phyloP scores from a whole-genome alignment of 2,797 vertebrate genomes.

The Hypotaenidia okinawae region DNA sequence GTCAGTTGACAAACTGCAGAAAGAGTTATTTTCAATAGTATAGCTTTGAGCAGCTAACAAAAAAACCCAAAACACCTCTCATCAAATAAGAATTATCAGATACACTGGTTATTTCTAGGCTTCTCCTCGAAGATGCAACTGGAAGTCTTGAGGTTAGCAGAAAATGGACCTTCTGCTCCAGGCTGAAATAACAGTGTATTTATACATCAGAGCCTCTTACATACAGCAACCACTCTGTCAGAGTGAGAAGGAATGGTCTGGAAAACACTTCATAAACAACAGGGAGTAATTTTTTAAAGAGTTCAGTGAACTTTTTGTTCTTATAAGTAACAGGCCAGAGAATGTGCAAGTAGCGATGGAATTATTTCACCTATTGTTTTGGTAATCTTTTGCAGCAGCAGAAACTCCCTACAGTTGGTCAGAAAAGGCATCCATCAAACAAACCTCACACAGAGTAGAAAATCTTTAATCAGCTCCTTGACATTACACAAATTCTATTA shows the following conservation, averaged over 20 bases:
- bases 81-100: background rate
- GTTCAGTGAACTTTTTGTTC: background rate
- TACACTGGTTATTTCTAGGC: background rate
- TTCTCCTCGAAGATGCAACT: background rate
- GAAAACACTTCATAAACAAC: background rate
- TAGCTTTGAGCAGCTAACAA: background rate
- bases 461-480: background rate
- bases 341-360: background rate
- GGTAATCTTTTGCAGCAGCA: background rate
- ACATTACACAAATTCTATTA: background rate
- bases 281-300: background rate
- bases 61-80: background rate
- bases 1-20: background rate
- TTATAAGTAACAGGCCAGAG: background rate
- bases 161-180: background rate
- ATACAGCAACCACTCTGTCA: rapidly evolving
- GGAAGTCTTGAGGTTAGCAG: background rate
- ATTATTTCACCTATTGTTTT: background rate
- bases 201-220: background rate
- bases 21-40: background rate
- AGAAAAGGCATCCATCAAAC: constrained; percentile 7
- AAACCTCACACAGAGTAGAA: constrained; percentile 6
- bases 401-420: background rate
- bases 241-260: background rate
- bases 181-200: background rate